These are phyloP conservation scores for Gallinago nigripennis DNA, from an alignment of 2,797 vertebrate species.

Conservation along the genomic window DNA sequence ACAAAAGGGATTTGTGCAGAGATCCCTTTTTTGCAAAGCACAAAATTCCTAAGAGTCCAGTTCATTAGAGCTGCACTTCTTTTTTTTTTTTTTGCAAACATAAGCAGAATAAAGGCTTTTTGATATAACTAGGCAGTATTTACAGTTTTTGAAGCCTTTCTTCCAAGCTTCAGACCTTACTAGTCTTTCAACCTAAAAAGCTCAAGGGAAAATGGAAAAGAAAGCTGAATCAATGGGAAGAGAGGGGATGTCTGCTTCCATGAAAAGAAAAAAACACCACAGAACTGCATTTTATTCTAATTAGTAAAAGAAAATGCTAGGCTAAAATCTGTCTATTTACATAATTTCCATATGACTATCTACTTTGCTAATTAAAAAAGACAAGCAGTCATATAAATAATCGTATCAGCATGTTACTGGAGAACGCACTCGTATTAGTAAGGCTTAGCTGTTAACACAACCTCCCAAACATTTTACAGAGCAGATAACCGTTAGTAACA, in stretches of 20 bases:
- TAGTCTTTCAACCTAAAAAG: conserved; percentile 18
- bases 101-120: background rate
- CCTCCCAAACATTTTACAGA: background rate
- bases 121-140: background rate
- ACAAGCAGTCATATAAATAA: background rate
- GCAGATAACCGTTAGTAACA: background rate
- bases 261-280: background rate
- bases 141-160: conserved; percentile 4
- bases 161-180: background rate
- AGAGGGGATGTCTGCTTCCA: background rate
- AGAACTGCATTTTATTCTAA: background rate
- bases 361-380: conserved; percentile 7
- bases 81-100: background rate
- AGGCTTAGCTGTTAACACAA: background rate
- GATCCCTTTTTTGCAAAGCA: background rate
- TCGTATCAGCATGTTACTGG: background rate
- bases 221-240: background rate
- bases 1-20: background rate
- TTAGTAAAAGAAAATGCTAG: background rate
- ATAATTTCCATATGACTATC: background rate
- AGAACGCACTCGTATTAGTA: background rate
- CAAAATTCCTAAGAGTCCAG: background rate
- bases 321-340: background rate
- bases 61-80: background rate
- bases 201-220: background rate